Percentiles rank a stretch among this genome's conserved stretches.
phyloP scores from a whole-genome alignment of 2,888 invertebrate species.

The Pseudococcus viburni region DNA sequence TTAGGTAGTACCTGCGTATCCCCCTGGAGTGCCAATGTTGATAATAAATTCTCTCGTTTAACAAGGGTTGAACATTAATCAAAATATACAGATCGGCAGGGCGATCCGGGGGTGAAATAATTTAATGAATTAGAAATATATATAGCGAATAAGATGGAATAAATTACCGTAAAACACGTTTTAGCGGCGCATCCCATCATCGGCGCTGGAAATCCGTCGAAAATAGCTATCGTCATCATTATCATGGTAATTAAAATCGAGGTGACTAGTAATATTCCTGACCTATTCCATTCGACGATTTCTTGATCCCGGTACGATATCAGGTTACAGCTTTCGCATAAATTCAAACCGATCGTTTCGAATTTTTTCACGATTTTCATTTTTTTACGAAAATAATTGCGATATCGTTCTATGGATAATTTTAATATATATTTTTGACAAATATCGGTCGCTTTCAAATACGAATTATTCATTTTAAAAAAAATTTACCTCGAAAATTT shows the following conservation, averaged over 20 bases:
- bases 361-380: slow-evolving; percentile 48
- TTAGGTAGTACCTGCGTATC: not conserved
- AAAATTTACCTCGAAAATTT: not conserved
- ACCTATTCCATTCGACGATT: slow-evolving; percentile 57
- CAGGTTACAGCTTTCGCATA: slow-evolving; percentile 40
- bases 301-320: slow-evolving; percentile 51
- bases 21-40: slow-evolving; percentile 25
- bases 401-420: slow-evolving; percentile 19
- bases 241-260: slow-evolving; percentile 55
- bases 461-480: slow-evolving; percentile 20
- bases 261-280: slow-evolving; percentile 51
- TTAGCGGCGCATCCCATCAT: slow-evolving; percentile 54
- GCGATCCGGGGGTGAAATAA: not conserved
- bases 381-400: slow-evolving; percentile 42
- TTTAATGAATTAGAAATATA: slow-evolving; percentile 16
- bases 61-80: slow-evolving; percentile 25
- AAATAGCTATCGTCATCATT: slow-evolving; percentile 53
- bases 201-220: slow-evolving; percentile 59
- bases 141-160: slow-evolving; percentile 21
- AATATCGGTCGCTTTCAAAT: slow-evolving; percentile 12
- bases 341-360: slow-evolving; percentile 42
- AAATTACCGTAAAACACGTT: slow-evolving; percentile 52
- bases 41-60: slow-evolving; percentile 25
- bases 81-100: not conserved
- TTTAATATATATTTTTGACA: slow-evolving; percentile 24